These are phyloP conservation scores for Arge pagana DNA, from an alignment of 2,888 invertebrate genomes.

Conservation along the genomic window DNA sequence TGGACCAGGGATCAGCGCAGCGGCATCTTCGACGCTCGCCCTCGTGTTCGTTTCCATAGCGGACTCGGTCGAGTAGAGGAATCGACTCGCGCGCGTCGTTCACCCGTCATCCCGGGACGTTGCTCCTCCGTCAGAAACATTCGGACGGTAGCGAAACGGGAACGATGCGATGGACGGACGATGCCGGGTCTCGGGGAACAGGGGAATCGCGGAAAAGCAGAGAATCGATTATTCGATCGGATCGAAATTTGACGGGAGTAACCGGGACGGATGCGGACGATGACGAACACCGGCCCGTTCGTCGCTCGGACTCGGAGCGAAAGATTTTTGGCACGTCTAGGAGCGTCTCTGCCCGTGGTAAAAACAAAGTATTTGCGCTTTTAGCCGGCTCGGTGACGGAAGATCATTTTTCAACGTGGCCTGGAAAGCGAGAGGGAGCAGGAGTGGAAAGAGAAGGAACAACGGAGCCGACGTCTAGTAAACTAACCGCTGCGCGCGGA, in stretches of 20 bases:
- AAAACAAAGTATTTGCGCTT: slow-evolving; percentile 45
- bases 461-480: too few species aligned
- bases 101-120: too few species aligned
- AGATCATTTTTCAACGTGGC: slow-evolving; percentile 55
- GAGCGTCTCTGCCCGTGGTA: slow-evolving; percentile 41
- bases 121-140: too few species aligned
- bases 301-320: neutral
- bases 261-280: neutral
- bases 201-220: slow-evolving; percentile 6
- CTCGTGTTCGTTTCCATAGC: too few species aligned
- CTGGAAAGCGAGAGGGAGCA: slow-evolving; percentile 26
- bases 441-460: slow-evolving; percentile 35
- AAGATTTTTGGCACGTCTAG: slow-evolving; percentile 16
- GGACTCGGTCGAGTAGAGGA: too few species aligned
- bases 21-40: too few species aligned
- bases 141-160: slow-evolving; percentile 28
- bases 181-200: neutral
- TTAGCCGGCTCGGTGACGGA: slow-evolving; percentile 45
- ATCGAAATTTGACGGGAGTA: slow-evolving; percentile 5
- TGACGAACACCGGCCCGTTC: neutral
- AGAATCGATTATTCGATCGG: slow-evolving; percentile 13
- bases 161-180: slow-evolving; percentile 14
- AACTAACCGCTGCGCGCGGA: neutral
- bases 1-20: too few species aligned
- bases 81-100: too few species aligned